phyloP scores from a whole-genome alignment of 1,140 invertebrate genomes.

The Vanessa atalanta region DNA sequence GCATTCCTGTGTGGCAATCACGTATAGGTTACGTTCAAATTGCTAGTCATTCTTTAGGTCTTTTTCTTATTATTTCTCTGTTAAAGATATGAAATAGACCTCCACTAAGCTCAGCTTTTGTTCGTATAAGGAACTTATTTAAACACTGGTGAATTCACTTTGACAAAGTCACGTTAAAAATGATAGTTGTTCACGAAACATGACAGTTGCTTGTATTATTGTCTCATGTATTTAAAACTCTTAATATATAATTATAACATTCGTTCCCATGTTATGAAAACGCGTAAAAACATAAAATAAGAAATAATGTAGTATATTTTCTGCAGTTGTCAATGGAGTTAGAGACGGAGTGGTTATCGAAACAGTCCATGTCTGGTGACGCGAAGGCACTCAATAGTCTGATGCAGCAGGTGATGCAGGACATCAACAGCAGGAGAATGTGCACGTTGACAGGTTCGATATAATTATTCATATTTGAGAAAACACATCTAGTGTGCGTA shows the following conservation, averaged over 20 bases:
- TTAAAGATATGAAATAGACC: too few species aligned
- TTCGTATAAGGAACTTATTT: too few species aligned
- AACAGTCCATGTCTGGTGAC: slow-evolving; percentile 82
- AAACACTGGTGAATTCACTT: too few species aligned
- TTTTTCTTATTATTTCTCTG: too few species aligned
- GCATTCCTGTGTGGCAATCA: too few species aligned
- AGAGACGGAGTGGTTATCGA: slow-evolving; percentile 88
- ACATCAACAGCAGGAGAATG: slow-evolving; percentile 88
- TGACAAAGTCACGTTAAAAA: too few species aligned
- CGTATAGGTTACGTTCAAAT: too few species aligned
- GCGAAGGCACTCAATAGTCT: slow-evolving; percentile 84
- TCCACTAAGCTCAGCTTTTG: too few species aligned
- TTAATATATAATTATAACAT: not conserved
- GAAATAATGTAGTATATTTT: not conserved
- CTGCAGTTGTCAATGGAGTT: slow-evolving; percentile 87
- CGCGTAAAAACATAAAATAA: not conserved
- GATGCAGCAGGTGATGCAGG: slow-evolving; percentile 86
- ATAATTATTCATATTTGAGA: not conserved
- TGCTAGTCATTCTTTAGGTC: too few species aligned
- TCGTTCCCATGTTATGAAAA: not conserved
- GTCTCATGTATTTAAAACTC: not conserved
- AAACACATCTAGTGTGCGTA: not conserved
- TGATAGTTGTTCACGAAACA: too few species aligned
- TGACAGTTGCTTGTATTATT: too few species aligned
- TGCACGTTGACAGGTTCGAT: slow-evolving; percentile 76